Evolutionary conservation across 2,797 vertebrate genomes (phyloP).

Genomic region (Microchirus variegatus): DNA sequence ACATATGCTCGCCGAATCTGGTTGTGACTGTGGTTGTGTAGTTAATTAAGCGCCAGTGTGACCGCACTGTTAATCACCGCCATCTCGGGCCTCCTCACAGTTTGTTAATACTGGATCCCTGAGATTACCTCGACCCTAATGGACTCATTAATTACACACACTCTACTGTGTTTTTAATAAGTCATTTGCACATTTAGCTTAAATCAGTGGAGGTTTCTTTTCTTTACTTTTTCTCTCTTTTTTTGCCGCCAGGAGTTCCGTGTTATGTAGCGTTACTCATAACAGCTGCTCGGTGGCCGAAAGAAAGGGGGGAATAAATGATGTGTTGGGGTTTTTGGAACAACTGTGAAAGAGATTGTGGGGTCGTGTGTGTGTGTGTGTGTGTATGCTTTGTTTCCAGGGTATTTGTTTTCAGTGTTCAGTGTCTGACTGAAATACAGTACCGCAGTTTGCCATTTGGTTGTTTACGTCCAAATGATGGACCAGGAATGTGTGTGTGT

Average conservation of each 20-base stretch:
- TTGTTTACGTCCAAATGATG: conserved; percentile 26
- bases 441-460: conserved; percentile 17
- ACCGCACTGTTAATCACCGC: conserved; percentile 71
- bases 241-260: conserved; percentile 48
- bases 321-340: conserved; percentile 39
- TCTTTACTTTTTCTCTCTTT: conserved; percentile 9
- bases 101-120: conserved; percentile 77
- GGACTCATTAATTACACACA: conserved; percentile 75
- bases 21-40: conserved; percentile 74
- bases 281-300: conserved; percentile 60
- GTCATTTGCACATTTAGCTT: conserved; percentile 58
- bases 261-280: conserved; percentile 66
- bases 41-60: conserved; percentile 66
- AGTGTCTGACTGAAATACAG: conserved; percentile 11
- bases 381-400: conserved; percentile 63
- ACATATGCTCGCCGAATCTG: conserved; percentile 59
- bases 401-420: conserved; percentile 38
- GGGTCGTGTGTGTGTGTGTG: conserved; percentile 7
- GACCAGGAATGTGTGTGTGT: not conserved
- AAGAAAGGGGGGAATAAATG: conserved; percentile 52
- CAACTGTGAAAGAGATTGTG: conserved; percentile 23
- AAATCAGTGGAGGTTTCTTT: conserved; percentile 44
- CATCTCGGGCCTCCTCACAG: conserved; percentile 37
- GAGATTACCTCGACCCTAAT: conserved; percentile 74
- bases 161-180: conserved; percentile 76